Evolutionary conservation across 2,888 invertebrate species (phyloP), one percentile per base, ranked within the genome.

Genomic region (Tetragonisca angustula): DNA sequence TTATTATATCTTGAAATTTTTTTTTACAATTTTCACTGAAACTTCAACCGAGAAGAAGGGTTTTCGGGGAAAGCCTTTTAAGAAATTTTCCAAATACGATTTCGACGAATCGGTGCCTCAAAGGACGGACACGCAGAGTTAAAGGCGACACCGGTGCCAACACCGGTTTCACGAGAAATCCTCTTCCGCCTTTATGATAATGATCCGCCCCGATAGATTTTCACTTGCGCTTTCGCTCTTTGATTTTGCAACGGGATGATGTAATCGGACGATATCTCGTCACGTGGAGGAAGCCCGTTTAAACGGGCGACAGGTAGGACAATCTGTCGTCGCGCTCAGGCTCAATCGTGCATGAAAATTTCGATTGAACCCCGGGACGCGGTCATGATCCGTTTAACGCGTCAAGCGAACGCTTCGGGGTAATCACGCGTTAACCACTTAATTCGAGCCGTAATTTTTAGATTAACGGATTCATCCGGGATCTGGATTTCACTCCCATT

Each of bases 271-370:
- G 69, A 81, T 72, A 52, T 62, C 67, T 67, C 56, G 70, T 43
- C 19, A 71, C 36, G 62, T 15, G 72, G 50, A 59, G 76, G 79
- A 83, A 83, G 79, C 76, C 76, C 56, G 79, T 76, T 83, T 79
- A 79, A 84, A 83, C 79, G 76, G 36, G 11, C 73, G 84, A 79
- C 84, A 76, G 79, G 84, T 84, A 85, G 69, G 84, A 79, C 79
- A 84, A 80, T 85, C 79, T 85, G 84, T 84, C 76, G 84, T 62
- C 76, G 69, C 68, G 73, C 79, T 62, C 61, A 11, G 54, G 73
- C 64, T 76, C 84, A 54, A 85, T 84, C 76, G 84, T 76, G 84
- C 79, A 80, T 85, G 84, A 85, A 84, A 84, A 85, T 85, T 85
- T 85, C 84, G 84, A 85, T 85, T 79, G 79, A 85, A 79, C 73